phyloP scores from a whole-genome alignment of 2,113 vertebrate genomes.

The Suncus etruscus region DNA sequence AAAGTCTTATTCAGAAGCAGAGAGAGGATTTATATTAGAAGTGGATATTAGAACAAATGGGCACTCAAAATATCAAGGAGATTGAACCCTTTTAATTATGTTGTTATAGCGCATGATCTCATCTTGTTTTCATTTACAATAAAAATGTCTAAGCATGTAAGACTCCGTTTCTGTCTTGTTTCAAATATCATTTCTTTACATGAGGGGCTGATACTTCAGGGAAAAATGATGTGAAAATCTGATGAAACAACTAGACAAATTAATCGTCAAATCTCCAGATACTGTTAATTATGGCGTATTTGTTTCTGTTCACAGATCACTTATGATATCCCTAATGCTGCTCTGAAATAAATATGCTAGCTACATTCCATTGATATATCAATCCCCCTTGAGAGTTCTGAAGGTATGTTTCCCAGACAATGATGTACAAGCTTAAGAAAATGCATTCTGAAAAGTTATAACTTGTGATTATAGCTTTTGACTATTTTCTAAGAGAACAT shows the following conservation, averaged over 20 bases:
- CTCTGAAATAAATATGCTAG: slow-evolving; percentile 39
- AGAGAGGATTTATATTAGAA: background rate
- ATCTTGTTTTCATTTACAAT: slow-evolving; percentile 64
- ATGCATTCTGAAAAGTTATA: slow-evolving; percentile 14
- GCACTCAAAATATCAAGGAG: slow-evolving; percentile 44
- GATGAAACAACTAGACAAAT: slow-evolving; percentile 28
- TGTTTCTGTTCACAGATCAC: slow-evolving; percentile 32
- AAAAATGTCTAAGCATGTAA: slow-evolving; percentile 34
- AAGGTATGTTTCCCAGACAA: background rate
- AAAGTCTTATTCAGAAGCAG: background rate
- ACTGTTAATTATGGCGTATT: background rate
- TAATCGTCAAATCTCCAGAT: slow-evolving; percentile 47
- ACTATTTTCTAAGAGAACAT: background rate
- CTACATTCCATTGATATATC: slow-evolving; percentile 11
- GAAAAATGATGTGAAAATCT: slow-evolving; percentile 50
- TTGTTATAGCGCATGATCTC: background rate
- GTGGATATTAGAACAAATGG: slow-evolving; percentile 52
- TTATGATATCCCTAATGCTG: slow-evolving; percentile 33
- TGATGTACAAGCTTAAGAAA: background rate
- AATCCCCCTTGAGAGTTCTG: slow-evolving; percentile 1
- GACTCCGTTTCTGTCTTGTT: slow-evolving; percentile 19
- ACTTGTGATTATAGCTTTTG: background rate
- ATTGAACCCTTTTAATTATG: slow-evolving; percentile 2
- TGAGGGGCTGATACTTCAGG: slow-evolving; percentile 37
- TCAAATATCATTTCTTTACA: slow-evolving; percentile 43